Percentiles rank a stretch among this genome's conserved stretches.
Conservation (phyloP, 2,888 invertebrate species). For the Baccha elongata region DNA sequence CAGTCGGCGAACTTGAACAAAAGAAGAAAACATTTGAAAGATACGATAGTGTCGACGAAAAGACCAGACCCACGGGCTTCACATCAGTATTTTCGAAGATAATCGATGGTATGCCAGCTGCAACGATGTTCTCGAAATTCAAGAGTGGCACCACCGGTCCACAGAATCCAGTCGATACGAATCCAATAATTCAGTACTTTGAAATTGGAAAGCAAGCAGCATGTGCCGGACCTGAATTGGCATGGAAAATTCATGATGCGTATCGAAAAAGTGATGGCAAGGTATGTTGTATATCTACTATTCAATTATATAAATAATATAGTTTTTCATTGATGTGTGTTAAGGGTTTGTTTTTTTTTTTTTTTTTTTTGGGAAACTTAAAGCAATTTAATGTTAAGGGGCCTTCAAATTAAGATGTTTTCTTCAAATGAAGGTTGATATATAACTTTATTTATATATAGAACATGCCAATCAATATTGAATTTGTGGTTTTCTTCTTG, state of each 20-base stretch:
- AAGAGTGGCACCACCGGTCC: constrained; percentile 84
- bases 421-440: neutral
- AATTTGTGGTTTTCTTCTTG: constrained; percentile 39
- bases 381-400: constrained; percentile 36
- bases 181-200: constrained; percentile 94
- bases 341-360: neutral
- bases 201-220: constrained; percentile 93
- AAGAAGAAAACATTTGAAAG: constrained; percentile 80
- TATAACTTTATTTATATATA: neutral
- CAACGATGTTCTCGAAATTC: constrained; percentile 89
- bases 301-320: neutral
- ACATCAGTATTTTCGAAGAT: constrained; percentile 82
- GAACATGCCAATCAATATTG: constrained; percentile 47
- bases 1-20: constrained; percentile 71
- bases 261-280: constrained; percentile 93
- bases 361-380: constrained; percentile 7
- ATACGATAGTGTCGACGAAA: constrained; percentile 81
- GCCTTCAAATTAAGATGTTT: constrained; percentile 6
- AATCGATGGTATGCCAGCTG: constrained; percentile 83
- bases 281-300: constrained; percentile 84
- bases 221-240: constrained; percentile 92
- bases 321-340: neutral
- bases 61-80: constrained; percentile 77
- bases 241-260: constrained; percentile 96
- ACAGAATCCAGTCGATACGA: constrained; percentile 86